Base-by-base conservation (phyloP, 2,888 invertebrate genomes). In the Amiota mariae region DNA sequence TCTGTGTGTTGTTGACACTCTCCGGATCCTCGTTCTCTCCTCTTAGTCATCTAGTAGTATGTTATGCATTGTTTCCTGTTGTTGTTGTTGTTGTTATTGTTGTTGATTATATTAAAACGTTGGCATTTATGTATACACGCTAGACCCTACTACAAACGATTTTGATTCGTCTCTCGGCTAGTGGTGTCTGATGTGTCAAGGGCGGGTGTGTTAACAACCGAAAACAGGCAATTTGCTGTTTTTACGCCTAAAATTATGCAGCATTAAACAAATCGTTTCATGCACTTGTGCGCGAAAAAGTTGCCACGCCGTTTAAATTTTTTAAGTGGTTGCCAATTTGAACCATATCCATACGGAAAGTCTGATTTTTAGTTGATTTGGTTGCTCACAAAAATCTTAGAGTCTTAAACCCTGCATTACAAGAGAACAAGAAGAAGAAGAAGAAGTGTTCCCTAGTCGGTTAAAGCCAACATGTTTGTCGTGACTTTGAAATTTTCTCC, bases 191-290 rank as follows among this genome's bases (percentile, higher is more conserved):
- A 85, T 84, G 82, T 68, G 67, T 68, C 8, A 51, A 84, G 85
- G 81, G 75, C 77, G 66, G 66, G 66, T 66, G 36, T 36, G 67
- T 68, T 54, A 81, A 76, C 75, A 75, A 76, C 67, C 67, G 75
- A 74, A 80, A 79, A 82, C 81, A 63, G 82, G 76, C 79, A 84
- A 84, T 83, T 85, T 75, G 80, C 59, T 78, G 75, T 68, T 66
- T 75, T 78, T 75, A 77, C 80, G 83, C 85, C 85, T 85, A 79
- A 84, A 85, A 84, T 84, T 82, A 84, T 85, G 80, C 83, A 79
- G 80, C 82, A 80, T 78, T 85, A 80, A 82, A 81, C 79, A 77
- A 75, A 54, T 70, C 74, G 75, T 73, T 75, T 54, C 54, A 54
- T 54, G 67, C 67, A 68, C 36, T 68, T 68, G 51, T 54, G 67